phyloP scores from a whole-genome alignment of 1,140 invertebrate species.

The Solenopsis fugax region DNA sequence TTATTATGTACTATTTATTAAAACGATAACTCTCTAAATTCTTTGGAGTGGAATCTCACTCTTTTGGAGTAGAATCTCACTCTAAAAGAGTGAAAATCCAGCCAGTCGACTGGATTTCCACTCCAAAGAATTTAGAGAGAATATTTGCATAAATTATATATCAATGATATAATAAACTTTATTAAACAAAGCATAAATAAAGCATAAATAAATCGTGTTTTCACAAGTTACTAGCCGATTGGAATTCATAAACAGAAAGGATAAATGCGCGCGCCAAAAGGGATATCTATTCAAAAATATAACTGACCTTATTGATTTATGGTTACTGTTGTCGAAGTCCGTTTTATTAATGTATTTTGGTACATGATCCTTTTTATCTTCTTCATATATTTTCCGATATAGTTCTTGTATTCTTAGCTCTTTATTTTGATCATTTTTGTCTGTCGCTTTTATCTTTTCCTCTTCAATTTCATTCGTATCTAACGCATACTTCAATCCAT shows the following conservation, averaged over 20 bases:
- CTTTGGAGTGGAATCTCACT: no score
- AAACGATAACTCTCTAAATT: no score
- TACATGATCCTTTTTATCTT: background rate
- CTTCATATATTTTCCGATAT: background rate
- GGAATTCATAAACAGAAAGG: background rate
- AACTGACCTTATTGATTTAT: constrained; percentile 39
- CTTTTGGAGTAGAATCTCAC: no score
- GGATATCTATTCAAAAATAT: background rate
- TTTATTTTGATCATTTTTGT: background rate
- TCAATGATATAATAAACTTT: no score
- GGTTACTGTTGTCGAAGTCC: background rate
- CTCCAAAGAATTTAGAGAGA: no score
- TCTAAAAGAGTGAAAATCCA: no score
- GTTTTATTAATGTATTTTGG: background rate
- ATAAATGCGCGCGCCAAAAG: background rate
- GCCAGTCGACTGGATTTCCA: no score
- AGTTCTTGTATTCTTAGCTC: constrained; percentile 30
- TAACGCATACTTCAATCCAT: constrained; percentile 74
- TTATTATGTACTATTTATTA: background rate
- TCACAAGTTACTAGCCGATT: background rate
- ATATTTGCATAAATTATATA: background rate
- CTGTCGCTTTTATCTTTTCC: constrained; percentile 43
- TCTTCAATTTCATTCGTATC: constrained; percentile 52
- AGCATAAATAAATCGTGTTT: background rate
- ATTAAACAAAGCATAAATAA: background rate